Evolutionary conservation across 2,113 vertebrate species (phyloP).

Genomic region (Petrocephalus zakoni): DNA sequence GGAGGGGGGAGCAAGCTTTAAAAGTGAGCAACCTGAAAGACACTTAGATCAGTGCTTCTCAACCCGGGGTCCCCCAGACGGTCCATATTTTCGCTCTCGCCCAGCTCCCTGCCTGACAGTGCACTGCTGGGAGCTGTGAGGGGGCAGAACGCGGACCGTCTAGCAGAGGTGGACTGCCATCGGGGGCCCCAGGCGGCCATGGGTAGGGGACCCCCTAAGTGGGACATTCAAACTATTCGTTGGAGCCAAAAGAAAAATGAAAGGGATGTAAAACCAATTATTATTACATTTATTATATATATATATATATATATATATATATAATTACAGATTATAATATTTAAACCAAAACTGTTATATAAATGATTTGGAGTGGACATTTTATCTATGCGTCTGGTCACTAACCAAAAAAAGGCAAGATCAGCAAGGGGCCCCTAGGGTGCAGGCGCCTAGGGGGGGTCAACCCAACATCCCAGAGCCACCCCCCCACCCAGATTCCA

Average conservation of each 20-base stretch:
- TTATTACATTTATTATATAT: no score
- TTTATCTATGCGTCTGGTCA: background rate
- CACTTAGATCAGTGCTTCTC: background rate
- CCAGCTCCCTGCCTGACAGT: background rate
- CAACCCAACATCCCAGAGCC: no score
- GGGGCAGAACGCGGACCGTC: background rate
- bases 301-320: no score
- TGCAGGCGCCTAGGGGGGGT: no score
- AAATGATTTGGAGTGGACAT: background rate
- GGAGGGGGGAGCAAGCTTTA: background rate
- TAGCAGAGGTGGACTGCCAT: background rate
- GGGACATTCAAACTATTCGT: no score
- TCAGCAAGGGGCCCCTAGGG: background rate
- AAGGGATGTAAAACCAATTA: background rate
- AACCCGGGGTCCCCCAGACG: background rate
- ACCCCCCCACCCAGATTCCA: background rate
- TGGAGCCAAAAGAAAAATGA: no score
- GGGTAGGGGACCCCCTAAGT: background rate
- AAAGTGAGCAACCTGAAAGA: background rate
- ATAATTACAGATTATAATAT: background rate
- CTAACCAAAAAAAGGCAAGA: background rate
- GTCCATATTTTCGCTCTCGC: background rate
- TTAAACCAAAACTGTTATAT: background rate
- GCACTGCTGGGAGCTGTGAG: background rate
- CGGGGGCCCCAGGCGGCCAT: background rate